phyloP scores from a whole-genome alignment of 1,140 invertebrate species.

The Pachyrhynchus sulphureomaculatus region DNA sequence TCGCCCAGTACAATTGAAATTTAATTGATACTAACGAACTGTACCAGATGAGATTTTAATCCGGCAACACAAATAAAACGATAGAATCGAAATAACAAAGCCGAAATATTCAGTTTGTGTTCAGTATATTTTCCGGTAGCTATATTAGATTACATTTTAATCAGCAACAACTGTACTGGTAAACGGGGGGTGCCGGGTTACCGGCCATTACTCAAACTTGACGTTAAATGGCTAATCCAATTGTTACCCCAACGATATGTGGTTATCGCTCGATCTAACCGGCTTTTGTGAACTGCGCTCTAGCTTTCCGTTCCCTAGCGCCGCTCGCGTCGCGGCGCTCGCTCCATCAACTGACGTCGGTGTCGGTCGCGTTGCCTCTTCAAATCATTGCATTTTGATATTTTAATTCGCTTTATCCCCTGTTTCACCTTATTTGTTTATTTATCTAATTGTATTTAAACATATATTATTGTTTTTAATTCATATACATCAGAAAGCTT shows the following conservation, averaged over 20 bases:
- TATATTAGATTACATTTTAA: conserved; percentile 55
- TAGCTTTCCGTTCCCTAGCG: conserved; percentile 5
- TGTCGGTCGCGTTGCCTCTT: conserved; percentile 3
- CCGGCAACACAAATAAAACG: conserved; percentile 43
- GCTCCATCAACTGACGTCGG: background rate
- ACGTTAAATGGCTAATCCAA: conserved; percentile 53
- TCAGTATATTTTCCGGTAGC: conserved; percentile 48
- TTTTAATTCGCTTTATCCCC: conserved; percentile 31
- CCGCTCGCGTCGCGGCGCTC: conserved; percentile 3
- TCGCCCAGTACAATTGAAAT: conserved; percentile 14
- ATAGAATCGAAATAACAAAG: conserved; percentile 44
- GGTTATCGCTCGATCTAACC: conserved; percentile 48
- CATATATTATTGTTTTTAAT: no score
- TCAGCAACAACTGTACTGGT: conserved; percentile 45
- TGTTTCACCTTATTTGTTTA: background rate
- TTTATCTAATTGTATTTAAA: no score
- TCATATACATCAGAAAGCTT: no score
- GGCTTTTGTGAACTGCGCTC: conserved; percentile 33
- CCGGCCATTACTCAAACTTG: conserved; percentile 53
- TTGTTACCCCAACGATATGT: conserved; percentile 51
- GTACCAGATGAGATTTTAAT: conserved; percentile 44
- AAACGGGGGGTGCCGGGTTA: conserved; percentile 46
- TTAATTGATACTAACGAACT: conserved; percentile 36
- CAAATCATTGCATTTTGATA: conserved; percentile 39
- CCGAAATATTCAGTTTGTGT: conserved; percentile 44